Conservation (phyloP, 2,113 vertebrate species). For the Aplodontia rufa region DNA sequence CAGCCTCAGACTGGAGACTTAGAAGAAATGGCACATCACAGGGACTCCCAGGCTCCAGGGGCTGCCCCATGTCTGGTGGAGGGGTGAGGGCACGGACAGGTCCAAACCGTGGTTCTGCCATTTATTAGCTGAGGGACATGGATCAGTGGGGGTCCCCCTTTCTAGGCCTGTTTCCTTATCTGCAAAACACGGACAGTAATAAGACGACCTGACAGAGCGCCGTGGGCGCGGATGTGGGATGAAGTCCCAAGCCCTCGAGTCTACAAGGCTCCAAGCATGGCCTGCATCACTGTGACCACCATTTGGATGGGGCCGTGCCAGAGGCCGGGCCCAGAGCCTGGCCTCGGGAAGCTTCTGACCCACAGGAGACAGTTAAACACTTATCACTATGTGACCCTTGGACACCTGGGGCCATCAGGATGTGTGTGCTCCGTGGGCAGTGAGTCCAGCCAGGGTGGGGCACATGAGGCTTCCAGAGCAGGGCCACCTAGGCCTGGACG, state of each 20-base stretch:
- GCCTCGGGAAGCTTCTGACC: neutral
- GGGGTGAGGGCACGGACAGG: neutral
- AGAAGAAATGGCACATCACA: neutral
- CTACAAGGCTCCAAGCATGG: neutral
- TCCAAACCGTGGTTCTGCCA: neutral
- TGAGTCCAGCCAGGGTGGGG: neutral
- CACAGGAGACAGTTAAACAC: neutral
- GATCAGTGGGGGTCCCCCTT: too few species aligned
- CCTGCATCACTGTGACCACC: too few species aligned
- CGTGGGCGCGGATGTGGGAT: fast-evolving
- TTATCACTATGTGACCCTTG: fast-evolving
- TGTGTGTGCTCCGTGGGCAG: neutral
- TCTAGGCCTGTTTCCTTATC: neutral
- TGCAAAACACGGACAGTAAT: neutral
- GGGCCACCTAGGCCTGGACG: neutral
- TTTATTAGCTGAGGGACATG: neutral
- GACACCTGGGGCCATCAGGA: neutral
- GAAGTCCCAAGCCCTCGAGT: neutral
- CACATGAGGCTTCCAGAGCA: fast-evolving
- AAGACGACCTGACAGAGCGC: neutral
- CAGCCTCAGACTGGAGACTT: too few species aligned
- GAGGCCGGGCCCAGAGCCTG: neutral
- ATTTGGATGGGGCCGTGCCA: fast-evolving
- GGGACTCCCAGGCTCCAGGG: too few species aligned
- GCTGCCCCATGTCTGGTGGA: fast-evolving